phyloP scores from a whole-genome alignment of 1,140 invertebrate species.

The Neocloeon triangulifer region DNA sequence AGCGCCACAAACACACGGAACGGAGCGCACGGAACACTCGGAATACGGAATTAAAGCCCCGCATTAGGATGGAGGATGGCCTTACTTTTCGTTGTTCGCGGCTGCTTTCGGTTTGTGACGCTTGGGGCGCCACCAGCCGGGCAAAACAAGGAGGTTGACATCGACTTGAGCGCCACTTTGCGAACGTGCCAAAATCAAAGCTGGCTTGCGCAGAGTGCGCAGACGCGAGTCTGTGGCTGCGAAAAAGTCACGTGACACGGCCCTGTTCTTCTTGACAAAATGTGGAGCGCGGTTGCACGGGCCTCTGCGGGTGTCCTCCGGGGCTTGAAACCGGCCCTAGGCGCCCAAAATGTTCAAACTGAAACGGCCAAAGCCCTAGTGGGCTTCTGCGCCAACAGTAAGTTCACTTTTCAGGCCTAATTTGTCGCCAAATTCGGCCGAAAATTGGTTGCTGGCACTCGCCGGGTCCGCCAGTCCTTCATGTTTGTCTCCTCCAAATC shows the following conservation, averaged over 20 bases:
- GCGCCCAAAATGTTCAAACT: slow-evolving; percentile 22
- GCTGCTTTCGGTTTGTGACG: too few relatives aligned
- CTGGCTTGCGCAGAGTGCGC: too few relatives aligned
- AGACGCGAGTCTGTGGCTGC: too few relatives aligned
- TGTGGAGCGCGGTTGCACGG: slow-evolving; percentile 35
- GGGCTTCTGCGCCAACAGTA: slow-evolving; percentile 27
- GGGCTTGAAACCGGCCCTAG: slow-evolving; percentile 28
- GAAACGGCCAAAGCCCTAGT: slow-evolving; percentile 27
- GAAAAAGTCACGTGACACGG: slow-evolving; percentile 10
- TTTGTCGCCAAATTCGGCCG: not conserved
- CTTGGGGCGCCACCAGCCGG: too few relatives aligned
- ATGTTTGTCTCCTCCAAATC: not conserved
- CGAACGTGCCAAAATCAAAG: too few relatives aligned
- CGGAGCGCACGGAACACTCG: too few relatives aligned
- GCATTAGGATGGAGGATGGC: too few relatives aligned
- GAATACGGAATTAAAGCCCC: too few relatives aligned
- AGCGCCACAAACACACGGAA: too few relatives aligned
- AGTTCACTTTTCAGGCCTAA: slow-evolving; percentile 16
- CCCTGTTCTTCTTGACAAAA: slow-evolving; percentile 23
- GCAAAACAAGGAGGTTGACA: too few relatives aligned
- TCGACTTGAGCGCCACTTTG: too few relatives aligned
- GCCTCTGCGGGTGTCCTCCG: slow-evolving; percentile 31
- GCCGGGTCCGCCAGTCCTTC: not conserved
- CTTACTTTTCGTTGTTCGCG: too few relatives aligned
- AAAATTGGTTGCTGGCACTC: not conserved